Evolutionary conservation across 2,113 vertebrate genomes (phyloP), one percentile per base, ranked within the genome.

Genomic region (Anser cygnoides): DNA sequence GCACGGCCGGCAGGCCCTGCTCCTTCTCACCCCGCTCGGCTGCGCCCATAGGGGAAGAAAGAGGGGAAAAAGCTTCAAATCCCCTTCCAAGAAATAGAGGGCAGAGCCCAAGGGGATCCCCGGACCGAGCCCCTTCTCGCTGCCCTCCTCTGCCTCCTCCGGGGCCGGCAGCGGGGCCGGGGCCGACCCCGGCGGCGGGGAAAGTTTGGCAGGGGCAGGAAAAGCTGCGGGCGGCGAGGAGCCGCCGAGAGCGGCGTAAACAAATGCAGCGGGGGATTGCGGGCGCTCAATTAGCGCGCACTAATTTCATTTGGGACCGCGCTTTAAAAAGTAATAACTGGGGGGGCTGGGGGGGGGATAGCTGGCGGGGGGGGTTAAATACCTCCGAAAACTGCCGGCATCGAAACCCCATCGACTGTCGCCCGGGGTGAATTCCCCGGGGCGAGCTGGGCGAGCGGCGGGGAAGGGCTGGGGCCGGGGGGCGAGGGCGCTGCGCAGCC

Each of bases 401-500:
- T 58, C 29, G 86, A 76, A 90, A 65, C 1, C 33, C 6, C 3
- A 28, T 26, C n/a, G 10, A 19, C 29, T 55, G 35, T 35, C 7
- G 13, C 13, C 19, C 39, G 52, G 13, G 54, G 14, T 46, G 57
- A 29, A 57, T 79, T 49, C 78, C 3, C 1, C 14, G 35, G 21
- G 33, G 17, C 0, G 49, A 65, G 12, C 22, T 33, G 39, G 41
- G 35, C 17, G 18, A 63, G 33, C 33, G 16, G 17, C 21, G 22
- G 55, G 58, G 67, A 29, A 76, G 90, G 92, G 68, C 15, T 11
- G 16, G 12, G 39, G 17, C 39, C 62, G 62, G 59, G 61, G 13
- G 41, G 84, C 84, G 54, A 91, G 90, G 73, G 77, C 39, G 58
- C 75, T 90, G 66, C 71, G 92, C 83, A 75, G 93, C n/a, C 80